These are phyloP conservation scores for Drosophila helvetica DNA, from an alignment of 2,888 invertebrate species.

Conservation along the genomic window DNA sequence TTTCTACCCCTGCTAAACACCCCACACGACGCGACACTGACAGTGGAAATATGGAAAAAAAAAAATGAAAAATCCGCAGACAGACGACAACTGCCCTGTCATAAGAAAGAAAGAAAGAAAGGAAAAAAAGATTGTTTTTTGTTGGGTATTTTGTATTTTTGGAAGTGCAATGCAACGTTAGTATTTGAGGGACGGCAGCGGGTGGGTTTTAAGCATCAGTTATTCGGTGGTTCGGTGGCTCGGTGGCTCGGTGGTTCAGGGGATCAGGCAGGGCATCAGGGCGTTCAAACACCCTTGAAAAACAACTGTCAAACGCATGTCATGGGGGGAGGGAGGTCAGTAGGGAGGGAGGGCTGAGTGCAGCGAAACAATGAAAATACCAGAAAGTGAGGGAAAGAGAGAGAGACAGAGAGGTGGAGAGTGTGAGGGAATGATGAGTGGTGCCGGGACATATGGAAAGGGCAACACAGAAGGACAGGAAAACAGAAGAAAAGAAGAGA, in stretches of 20 bases:
- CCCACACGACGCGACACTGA: constrained; percentile 14
- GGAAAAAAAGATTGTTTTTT: constrained; percentile 13
- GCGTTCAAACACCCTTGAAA: constrained; percentile 79
- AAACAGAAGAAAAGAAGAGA: constrained; percentile 7
- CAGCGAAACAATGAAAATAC: constrained; percentile 42
- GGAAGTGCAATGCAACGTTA: constrained; percentile 34
- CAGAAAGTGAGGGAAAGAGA: not conserved
- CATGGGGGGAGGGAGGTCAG: constrained; percentile 34
- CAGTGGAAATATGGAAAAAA: constrained; percentile 29
- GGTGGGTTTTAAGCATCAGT: constrained; percentile 26
- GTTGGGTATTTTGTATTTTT: not conserved
- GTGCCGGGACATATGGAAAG: constrained; percentile 8
- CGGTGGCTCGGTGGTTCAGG: constrained; percentile 47
- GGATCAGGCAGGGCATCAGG: not conserved
- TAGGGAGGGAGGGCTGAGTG: constrained; percentile 19
- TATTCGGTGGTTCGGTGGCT: constrained; percentile 41
- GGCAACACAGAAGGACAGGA: constrained; percentile 11
- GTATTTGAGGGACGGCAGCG: constrained; percentile 25
- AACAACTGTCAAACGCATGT: constrained; percentile 80
- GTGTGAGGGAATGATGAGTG: constrained; percentile 40
- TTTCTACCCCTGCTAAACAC: not conserved
- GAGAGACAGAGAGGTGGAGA: not conserved
- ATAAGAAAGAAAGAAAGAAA: constrained; percentile 22
- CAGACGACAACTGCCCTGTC: constrained; percentile 43
- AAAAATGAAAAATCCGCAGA: constrained; percentile 24